A percentile compares a stretch with the other conserved stretches of the same genome.
Evolutionary conservation across 1,140 invertebrate species (phyloP).

Genomic region (Trachymyrmex cornetzi): DNA sequence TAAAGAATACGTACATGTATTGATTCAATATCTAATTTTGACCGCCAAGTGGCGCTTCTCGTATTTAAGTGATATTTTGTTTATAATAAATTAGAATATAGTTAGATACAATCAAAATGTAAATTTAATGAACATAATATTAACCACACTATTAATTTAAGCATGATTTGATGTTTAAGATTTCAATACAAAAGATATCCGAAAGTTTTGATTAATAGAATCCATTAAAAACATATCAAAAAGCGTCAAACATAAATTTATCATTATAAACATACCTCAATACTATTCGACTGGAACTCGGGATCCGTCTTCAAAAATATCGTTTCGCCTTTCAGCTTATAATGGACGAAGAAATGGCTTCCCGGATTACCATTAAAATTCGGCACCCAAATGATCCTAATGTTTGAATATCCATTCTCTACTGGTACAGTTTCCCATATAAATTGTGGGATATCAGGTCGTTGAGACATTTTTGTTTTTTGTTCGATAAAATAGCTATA

Average conservation of each 20-base stretch:
- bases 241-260: neutral
- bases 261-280: constrained; percentile 88
- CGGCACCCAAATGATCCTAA: constrained; percentile 94
- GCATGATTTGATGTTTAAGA: neutral
- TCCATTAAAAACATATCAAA: too few relatives aligned
- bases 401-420: constrained; percentile 91
- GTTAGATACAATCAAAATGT: neutral
- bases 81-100: neutral
- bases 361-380: constrained; percentile 92
- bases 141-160: neutral
- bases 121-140: constrained; percentile 17
- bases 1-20: too few relatives aligned
- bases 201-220: neutral
- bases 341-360: constrained; percentile 95
- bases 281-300: constrained; percentile 91
- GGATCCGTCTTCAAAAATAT: constrained; percentile 88
- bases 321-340: constrained; percentile 91
- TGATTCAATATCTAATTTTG: too few relatives aligned
- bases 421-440: constrained; percentile 90
- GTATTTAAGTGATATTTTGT: neutral
- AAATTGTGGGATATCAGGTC: constrained; percentile 93
- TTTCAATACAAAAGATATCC: neutral
- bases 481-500: constrained; percentile 93
- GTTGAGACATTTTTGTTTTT: constrained; percentile 89
- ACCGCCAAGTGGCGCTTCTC: too few relatives aligned